Evolutionary conservation across 2,113 vertebrate species (phyloP), one percentile per base, ranked within the genome.

Genomic region (Syngnathus typhle): DNA sequence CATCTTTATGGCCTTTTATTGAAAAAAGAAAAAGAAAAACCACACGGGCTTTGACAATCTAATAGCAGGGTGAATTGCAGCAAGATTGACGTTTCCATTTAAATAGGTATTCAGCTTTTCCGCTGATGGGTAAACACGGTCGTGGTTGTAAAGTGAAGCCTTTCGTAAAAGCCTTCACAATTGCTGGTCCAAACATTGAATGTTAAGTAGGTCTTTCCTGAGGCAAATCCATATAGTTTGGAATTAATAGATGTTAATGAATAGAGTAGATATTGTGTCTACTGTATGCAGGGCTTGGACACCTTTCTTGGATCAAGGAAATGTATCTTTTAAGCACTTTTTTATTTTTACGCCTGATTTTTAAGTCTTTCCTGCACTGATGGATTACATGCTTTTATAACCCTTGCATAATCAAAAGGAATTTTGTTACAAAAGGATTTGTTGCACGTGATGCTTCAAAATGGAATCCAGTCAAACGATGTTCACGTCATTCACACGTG

Each of bases 181-280:
- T 74, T 73, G 61, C 75, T 68, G 72, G 68, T 80, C 59, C 67
- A 77, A 80, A 83, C 68, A 76, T 74, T 56, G 78, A 79, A 83
- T 82, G 70, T 71, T 79, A 82, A 82, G 72, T 77, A 82, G 75
- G 72, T 80, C 62, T 82, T 75, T 80, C 80, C 79, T 74, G 52
- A 74, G 75, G 73, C 76, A 72, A 82, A 86, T 74, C 71, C 71
- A 61, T 72, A 72, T 60, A 71, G 59, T 68, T 68, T 67, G 23
- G 41, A 56, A 56, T 52, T 13, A 68, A 64, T 16, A 66, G 43
- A 73, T 58, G 60, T 56, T 67, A 67, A 67, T 27, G 39, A 62
- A 7, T n/a, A 7, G 13, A 66, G 2, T 43, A 32, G 16, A 63
- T 49, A 32, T 13, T 27, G 9, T 55, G 13, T 23, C n/a, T 21